Percentiles rank a stretch among this genome's conserved stretches.
phyloP scores from a whole-genome alignment of 2,888 invertebrate genomes.

The Notocelia uddmanniana region DNA sequence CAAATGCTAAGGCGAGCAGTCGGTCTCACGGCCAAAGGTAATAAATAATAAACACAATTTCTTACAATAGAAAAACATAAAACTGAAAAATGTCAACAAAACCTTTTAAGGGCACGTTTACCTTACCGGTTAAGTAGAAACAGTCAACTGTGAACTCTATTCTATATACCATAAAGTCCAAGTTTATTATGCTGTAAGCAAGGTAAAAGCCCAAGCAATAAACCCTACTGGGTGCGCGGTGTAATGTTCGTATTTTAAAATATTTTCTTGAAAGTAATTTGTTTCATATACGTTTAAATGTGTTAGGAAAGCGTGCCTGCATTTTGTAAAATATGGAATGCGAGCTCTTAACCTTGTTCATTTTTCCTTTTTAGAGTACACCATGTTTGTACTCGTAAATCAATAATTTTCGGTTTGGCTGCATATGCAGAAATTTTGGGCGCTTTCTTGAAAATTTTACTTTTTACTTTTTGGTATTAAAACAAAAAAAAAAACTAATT shows the following conservation, averaged over 20 bases:
- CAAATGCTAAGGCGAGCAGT: constrained; percentile 29
- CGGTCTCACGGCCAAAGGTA: constrained; percentile 39
- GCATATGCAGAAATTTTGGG: no score
- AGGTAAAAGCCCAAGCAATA: constrained; percentile 36
- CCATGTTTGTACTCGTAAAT: no score
- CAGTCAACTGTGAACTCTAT: neutral
- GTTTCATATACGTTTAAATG: constrained; percentile 35
- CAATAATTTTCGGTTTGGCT: no score
- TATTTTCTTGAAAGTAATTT: constrained; percentile 46
- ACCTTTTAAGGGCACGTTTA: constrained; percentile 41
- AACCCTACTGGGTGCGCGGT: constrained; percentile 42
- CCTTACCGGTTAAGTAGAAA: constrained; percentile 4
- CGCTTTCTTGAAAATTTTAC: no score
- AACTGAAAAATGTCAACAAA: constrained; percentile 47
- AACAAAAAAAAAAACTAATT: no score
- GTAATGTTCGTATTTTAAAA: constrained; percentile 42
- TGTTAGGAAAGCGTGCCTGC: constrained; percentile 14
- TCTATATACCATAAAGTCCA: neutral
- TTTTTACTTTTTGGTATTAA: no score
- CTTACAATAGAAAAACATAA: constrained; percentile 47
- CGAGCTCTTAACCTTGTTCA: neutral
- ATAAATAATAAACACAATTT: constrained; percentile 47
- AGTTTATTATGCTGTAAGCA: neutral
- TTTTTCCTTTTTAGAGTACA: no score
- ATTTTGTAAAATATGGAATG: neutral